Conservation (phyloP, 2,797 vertebrate genomes). For the Labroides dimidiatus region DNA sequence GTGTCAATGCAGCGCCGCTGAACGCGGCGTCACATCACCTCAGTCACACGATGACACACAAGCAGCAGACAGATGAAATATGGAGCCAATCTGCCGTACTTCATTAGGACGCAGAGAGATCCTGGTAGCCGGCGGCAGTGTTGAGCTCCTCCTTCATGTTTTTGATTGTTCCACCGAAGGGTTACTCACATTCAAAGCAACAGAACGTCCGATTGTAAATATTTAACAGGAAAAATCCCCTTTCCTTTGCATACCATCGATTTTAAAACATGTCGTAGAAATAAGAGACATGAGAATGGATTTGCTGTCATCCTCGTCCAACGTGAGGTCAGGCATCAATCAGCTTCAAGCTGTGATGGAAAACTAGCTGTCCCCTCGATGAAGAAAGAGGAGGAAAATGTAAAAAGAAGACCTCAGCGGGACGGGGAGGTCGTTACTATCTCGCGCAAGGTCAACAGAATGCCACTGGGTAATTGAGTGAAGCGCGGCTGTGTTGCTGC, state of each 20-base stretch:
- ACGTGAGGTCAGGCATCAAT: slow-evolving; percentile 61
- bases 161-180: too few species aligned
- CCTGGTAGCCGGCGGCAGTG: too few species aligned
- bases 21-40: slow-evolving; percentile 42
- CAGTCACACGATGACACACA: slow-evolving; percentile 33
- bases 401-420: slow-evolving; percentile 37
- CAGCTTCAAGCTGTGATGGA: slow-evolving; percentile 52
- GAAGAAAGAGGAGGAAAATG: not conserved
- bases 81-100: slow-evolving; percentile 32
- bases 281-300: slow-evolving; percentile 29
- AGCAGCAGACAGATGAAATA: slow-evolving; percentile 57
- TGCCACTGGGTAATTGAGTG: slow-evolving; percentile 70
- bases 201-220: not conserved
- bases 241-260: slow-evolving; percentile 2
- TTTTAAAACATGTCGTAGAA: not conserved
- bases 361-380: slow-evolving; percentile 14
- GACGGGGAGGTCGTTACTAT: slow-evolving; percentile 57
- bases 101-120: slow-evolving; percentile 55
- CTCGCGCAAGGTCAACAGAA: slow-evolving; percentile 73
- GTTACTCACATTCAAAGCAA: not conserved
- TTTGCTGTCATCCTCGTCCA: slow-evolving; percentile 39
- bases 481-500: slow-evolving; percentile 50
- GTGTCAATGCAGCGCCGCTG: slow-evolving; percentile 53
- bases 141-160: too few species aligned
- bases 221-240: slow-evolving; percentile 6